Conservation (phyloP, 2,888 invertebrate genomes). For the Lucinisca nassula region DNA sequence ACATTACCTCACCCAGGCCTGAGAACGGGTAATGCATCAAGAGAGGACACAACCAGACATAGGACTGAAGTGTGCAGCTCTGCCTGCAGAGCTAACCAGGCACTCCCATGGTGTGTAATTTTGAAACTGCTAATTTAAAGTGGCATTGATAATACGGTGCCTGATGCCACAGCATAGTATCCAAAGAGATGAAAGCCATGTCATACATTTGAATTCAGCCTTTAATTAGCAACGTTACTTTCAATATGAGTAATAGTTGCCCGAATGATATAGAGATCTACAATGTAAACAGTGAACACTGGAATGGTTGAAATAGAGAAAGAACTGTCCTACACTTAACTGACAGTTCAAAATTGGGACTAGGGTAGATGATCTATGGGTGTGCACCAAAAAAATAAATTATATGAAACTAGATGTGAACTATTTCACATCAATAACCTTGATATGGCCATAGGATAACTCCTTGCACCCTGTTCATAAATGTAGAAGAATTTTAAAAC, state of each 20-base stretch:
- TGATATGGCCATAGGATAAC: too few species aligned
- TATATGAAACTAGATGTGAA: too few species aligned
- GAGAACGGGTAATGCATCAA: background rate
- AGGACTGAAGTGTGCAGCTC: background rate
- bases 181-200: background rate
- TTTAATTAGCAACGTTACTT: background rate
- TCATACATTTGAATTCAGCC: background rate
- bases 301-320: too few species aligned
- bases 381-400: too few species aligned
- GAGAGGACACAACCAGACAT: background rate
- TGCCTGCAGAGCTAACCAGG: background rate
- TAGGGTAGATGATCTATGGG: too few species aligned
- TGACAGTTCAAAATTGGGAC: too few species aligned
- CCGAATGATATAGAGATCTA: background rate
- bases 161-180: too few species aligned
- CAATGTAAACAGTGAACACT: too few species aligned
- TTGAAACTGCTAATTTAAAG: background rate
- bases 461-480: too few species aligned
- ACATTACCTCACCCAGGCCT: background rate
- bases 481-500: too few species aligned
- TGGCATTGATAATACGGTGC: background rate
- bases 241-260: background rate
- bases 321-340: too few species aligned
- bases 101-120: background rate
- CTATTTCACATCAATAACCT: too few species aligned